Percentiles rank a stretch among this genome's conserved stretches.
Conservation (phyloP, 2,113 vertebrate species). For the Eidolon helvum region DNA sequence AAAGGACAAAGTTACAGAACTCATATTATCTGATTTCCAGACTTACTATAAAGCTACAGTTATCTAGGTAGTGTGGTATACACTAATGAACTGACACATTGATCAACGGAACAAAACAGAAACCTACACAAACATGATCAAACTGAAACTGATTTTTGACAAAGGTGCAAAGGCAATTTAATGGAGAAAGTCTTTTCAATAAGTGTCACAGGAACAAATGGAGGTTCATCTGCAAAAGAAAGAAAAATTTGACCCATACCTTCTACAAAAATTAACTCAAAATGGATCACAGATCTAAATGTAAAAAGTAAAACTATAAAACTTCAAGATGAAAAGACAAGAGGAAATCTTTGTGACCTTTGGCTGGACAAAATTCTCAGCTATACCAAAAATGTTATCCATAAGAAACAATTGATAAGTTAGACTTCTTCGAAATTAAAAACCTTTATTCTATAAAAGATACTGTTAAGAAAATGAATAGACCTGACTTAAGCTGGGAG, state of each 20-base stretch:
- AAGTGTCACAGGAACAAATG: background rate
- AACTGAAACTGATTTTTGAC: background rate
- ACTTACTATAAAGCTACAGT: background rate
- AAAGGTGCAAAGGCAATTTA: conserved; percentile 11
- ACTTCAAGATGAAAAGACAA: background rate
- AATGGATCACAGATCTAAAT: background rate
- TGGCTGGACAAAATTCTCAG: background rate
- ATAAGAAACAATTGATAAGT: conserved; percentile 1
- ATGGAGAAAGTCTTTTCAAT: background rate
- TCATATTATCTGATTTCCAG: background rate
- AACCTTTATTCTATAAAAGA: background rate
- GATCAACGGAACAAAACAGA: background rate
- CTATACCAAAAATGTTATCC: background rate
- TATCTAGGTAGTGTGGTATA: background rate
- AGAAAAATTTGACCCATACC: background rate
- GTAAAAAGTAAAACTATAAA: conserved; percentile 6
- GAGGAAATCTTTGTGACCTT: background rate
- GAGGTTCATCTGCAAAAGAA: background rate
- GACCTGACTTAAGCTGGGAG: background rate
- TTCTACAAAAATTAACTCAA: conserved; percentile 25
- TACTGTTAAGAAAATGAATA: conserved; percentile 15
- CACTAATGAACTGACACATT: background rate
- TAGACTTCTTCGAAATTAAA: conserved; percentile 15
- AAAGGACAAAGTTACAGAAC: background rate
- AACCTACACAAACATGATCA: background rate